Evolutionary conservation across 2,888 invertebrate species (phyloP).

Genomic region (Eledona agricola): DNA sequence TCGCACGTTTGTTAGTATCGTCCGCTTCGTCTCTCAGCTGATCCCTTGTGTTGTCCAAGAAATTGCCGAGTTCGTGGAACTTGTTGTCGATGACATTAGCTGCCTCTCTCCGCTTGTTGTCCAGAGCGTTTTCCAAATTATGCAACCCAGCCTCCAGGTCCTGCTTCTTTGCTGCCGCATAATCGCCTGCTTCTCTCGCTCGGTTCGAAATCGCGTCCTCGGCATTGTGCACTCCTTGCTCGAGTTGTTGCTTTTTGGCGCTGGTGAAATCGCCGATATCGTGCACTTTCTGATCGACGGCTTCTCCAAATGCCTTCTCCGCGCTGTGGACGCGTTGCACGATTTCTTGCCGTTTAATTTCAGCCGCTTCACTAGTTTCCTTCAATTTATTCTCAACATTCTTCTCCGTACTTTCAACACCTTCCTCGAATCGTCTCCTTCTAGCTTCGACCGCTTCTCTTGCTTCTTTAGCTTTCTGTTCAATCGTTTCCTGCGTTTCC

Average conservation of each 20-base stretch:
- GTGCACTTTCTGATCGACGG: slow-evolving; percentile 40
- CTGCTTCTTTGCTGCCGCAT: slow-evolving; percentile 40
- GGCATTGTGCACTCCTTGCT: slow-evolving; percentile 64
- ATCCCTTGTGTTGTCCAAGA: slow-evolving; percentile 35
- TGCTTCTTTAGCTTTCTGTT: slow-evolving; percentile 42
- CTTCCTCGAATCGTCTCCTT: slow-evolving; percentile 63
- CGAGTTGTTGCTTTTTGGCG: slow-evolving; percentile 31
- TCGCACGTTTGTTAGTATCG: slow-evolving; percentile 46
- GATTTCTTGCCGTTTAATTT: slow-evolving; percentile 37
- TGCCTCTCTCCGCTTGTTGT: slow-evolving; percentile 40
- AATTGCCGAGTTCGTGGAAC: slow-evolving; percentile 24
- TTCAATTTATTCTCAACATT: slow-evolving; percentile 56
- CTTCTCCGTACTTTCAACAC: slow-evolving; percentile 55
- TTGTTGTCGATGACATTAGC: slow-evolving; percentile 41
- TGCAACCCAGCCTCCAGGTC: slow-evolving; percentile 27
- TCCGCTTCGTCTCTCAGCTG: slow-evolving; percentile 40
- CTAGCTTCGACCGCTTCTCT: slow-evolving; percentile 62
- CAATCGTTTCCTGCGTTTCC: slow-evolving; percentile 61
- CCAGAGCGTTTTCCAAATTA: slow-evolving; percentile 17
- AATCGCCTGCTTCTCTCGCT: slow-evolving; percentile 59
- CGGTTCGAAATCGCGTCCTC: slow-evolving; percentile 49
- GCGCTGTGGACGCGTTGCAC: slow-evolving; percentile 26
- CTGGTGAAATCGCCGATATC: slow-evolving; percentile 39
- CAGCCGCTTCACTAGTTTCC: slow-evolving; percentile 41
- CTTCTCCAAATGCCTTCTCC: slow-evolving; percentile 23